phyloP scores from a whole-genome alignment of 30 jellyfish, hydroid and myxozoan genomes.

The Catostylus mosaicus region DNA sequence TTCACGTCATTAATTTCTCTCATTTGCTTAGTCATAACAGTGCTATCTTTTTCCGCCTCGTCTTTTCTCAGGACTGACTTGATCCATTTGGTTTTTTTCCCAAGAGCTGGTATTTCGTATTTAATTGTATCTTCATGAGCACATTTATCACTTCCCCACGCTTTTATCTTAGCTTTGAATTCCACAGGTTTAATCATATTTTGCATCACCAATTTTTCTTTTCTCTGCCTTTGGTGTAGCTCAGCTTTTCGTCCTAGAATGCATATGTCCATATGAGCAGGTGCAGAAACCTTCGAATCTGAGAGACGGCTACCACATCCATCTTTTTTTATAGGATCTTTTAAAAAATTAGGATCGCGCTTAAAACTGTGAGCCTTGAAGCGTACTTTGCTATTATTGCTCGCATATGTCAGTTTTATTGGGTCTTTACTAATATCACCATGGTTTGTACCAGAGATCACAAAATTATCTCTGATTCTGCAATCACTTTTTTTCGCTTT shows the following conservation, averaged over 20 bases:
- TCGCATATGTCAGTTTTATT: too few relatives aligned
- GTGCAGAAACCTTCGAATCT: background rate
- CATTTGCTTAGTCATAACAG: background rate
- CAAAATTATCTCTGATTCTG: too few relatives aligned
- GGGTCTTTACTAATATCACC: too few relatives aligned
- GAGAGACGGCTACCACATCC: too few relatives aligned
- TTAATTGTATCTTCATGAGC: background rate
- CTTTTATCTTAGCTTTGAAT: background rate
- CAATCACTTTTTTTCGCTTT: background rate
- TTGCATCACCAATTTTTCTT: background rate
- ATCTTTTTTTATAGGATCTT: too few relatives aligned
- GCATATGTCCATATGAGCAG: background rate
- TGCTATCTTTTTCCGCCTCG: background rate
- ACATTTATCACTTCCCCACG: background rate
- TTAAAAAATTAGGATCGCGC: too few relatives aligned
- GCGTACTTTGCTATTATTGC: too few relatives aligned
- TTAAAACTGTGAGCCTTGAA: too few relatives aligned
- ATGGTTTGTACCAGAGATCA: too few relatives aligned
- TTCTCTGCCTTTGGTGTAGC: background rate
- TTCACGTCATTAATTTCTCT: background rate
- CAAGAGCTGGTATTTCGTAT: background rate
- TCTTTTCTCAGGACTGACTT: background rate
- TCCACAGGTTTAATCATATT: background rate
- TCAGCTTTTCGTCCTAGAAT: background rate
- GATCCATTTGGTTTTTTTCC: background rate